Base-by-base conservation (phyloP, 2,888 invertebrate genomes). In the Cheilosia urbana region DNA sequence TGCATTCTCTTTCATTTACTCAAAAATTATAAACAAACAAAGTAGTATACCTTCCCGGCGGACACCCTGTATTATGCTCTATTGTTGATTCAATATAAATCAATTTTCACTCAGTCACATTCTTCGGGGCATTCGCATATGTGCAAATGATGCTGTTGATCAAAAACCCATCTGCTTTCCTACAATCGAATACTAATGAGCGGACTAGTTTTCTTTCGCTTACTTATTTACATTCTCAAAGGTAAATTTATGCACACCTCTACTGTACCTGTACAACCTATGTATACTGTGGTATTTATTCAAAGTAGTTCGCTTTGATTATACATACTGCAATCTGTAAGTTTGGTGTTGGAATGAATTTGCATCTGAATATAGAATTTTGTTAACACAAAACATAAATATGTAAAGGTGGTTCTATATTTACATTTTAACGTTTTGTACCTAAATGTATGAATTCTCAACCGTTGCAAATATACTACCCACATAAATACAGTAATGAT, bases 161-260 rank as follows among this genome's bases (percentile, higher is more conserved):
- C 40, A 72, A 51, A 51, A 58, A 19, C 58, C 49, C 47, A 51
- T 53, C 42, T 73, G 79, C 60, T 45, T 73, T 66, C 53, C 58
- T 42, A 34, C 15, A 79, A 73, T 79, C 51, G 65, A 79, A 72
- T 51, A 60, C 60, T 79, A 66, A 60, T 73, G 65, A 47, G 45
- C 51, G 21, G 17, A 40, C 1, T 53, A 45, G 21, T 68, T 60
- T 37, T 60, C 17, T 66, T 34, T 51, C 34, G 51, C n/a, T 57
- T 62, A 55, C 45, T 71, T 4, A 13, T 77, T 17, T 15, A 60
- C n/a, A 17, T 45, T 30, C 30, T 30, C 17, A 15, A 34, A 73
- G 24, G 42, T 7, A 49, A 51, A 60, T 68, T 68, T 53, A 68
- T 76, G 58, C 76, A 60, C 66, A 68, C 11, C 30, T 37, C 40